Conservation (phyloP, 2,797 vertebrate species). For the Anisognathus igniventris region DNA sequence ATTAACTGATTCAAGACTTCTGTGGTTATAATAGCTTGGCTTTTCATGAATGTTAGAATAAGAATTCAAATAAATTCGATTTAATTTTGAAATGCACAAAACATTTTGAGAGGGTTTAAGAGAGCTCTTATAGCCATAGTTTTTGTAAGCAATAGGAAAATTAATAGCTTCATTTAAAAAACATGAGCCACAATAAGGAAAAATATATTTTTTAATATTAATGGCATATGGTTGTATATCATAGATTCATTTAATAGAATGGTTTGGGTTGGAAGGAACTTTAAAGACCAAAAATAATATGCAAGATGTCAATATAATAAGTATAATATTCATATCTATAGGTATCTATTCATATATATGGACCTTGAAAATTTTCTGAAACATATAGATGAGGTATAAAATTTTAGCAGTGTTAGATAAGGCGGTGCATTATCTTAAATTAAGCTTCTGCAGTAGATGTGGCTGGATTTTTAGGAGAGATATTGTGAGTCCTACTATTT, state of each 20-base stretch:
- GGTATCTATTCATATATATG: neutral
- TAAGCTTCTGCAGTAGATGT: neutral
- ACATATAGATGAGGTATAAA: neutral
- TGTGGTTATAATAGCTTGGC: neutral
- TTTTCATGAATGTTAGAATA: neutral
- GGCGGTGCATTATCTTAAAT: neutral
- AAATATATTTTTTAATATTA: neutral
- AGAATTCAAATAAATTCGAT: neutral
- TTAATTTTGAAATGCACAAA: neutral
- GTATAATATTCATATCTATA: neutral
- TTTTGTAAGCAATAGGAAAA: neutral
- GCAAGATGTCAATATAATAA: neutral
- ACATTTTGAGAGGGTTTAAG: neutral
- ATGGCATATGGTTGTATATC: neutral
- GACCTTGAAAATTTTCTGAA: neutral
- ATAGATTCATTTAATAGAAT: neutral
- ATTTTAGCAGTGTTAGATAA: neutral
- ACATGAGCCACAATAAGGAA: neutral
- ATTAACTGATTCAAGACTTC: neutral
- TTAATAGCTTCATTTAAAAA: neutral
- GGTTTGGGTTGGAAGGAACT: neutral
- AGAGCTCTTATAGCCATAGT: neutral
- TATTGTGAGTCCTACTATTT: accelerated
- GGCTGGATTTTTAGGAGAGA: neutral
- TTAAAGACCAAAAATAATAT: neutral